Base-by-base conservation (phyloP, 2,888 invertebrate genomes). In the Pherbina coryleti region DNA sequence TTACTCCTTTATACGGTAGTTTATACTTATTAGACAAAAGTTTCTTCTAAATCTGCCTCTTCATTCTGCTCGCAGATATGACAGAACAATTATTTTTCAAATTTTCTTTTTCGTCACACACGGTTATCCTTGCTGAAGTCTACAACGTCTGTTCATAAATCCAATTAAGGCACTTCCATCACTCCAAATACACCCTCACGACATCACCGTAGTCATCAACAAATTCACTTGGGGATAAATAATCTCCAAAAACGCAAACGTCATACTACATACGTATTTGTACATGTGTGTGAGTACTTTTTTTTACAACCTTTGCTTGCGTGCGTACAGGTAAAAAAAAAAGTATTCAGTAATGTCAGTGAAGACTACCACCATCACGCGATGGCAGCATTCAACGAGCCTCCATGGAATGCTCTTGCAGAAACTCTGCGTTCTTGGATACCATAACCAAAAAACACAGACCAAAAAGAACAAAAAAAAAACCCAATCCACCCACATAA, bases 361-460 rank as follows among this genome's bases (percentile, higher is more conserved):
- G 34, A 67, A 28, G 69, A 49, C 49, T 17, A 31, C 51, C 77
- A 25, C 51, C 72, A 77, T 72, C 70, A 71, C 70, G 74, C 74
- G 51, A 76, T 71, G 74, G 22, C 74, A 74, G 74, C 74, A 74
- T 74, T 64, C 74, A 49, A 31, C 22, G 31, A 57, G 72, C 57
- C 57, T 67, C 67, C 34, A 67, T 37, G 67, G 67, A 67, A 67
- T 67, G 67, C 37, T 22, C 37, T 44, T 22, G 57, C 72, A 57
- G 11, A 22, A 17, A 70, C 70, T 51, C 25, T 28, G 55, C 14
- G 34, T 31, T 34, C 31, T 31, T 25, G 28, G 70, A 51, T 51
- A 31, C 9, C 34, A 19, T 22, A 14, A 25, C 69, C 51, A 17
- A 37, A 34, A 28, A 34, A 57, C 14, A 44, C 2, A 44, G 14